phyloP scores from a whole-genome alignment of 2,888 invertebrate species.

The Platycheirus rosarum region DNA sequence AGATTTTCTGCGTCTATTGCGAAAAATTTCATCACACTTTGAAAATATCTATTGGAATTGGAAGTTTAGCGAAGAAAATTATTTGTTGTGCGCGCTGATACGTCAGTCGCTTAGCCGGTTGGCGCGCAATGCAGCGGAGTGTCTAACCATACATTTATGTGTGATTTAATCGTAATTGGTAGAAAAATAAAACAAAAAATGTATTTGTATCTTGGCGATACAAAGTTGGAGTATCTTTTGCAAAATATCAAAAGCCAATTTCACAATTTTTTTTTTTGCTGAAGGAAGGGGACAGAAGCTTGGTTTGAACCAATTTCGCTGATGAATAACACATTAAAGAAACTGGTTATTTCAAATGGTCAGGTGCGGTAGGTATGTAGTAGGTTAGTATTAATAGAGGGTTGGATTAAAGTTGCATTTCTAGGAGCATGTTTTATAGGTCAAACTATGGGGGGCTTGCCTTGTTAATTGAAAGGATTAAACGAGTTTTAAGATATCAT shows the following conservation, averaged over 20 bases:
- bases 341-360: constrained; percentile 9
- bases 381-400: background rate
- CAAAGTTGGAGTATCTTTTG: constrained; percentile 29
- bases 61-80: constrained; percentile 28
- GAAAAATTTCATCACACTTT: constrained; percentile 53
- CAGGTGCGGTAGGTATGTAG: constrained; percentile 14
- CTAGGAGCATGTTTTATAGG: constrained; percentile 25
- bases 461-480: too few species aligned
- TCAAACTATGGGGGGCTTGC: too few species aligned
- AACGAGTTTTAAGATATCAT: too few species aligned
- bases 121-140: constrained; percentile 5
- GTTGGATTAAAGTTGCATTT: background rate
- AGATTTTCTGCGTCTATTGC: constrained; percentile 30
- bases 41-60: constrained; percentile 34
- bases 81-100: constrained; percentile 18
- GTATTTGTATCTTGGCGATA: constrained; percentile 14
- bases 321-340: background rate
- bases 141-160: constrained; percentile 6
- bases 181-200: constrained; percentile 4
- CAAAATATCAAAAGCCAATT: constrained; percentile 24
- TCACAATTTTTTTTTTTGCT: constrained; percentile 24
- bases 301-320: background rate
- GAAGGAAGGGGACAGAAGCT: background rate
- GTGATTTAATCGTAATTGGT: constrained; percentile 52
- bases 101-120: constrained; percentile 12